Evolutionary conservation across 2,797 vertebrate genomes (phyloP).

Genomic region (Acanthis flammea): DNA sequence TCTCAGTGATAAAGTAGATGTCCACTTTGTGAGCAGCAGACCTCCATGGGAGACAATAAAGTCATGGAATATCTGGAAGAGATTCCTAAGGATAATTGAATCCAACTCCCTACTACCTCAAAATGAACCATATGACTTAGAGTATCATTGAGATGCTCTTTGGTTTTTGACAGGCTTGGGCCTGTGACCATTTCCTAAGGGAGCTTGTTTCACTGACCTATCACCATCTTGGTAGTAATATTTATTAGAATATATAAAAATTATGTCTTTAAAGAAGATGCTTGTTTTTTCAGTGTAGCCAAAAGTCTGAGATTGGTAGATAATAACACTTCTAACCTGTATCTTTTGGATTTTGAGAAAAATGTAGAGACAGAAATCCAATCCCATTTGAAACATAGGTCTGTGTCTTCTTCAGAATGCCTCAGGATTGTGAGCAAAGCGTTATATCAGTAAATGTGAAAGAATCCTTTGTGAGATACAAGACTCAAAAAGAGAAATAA

Average conservation of each 20-base stretch:
- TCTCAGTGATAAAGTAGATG: not conserved
- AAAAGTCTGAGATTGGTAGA: not conserved
- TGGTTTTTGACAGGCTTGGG: not conserved
- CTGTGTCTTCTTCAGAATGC: not conserved
- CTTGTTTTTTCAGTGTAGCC: not conserved
- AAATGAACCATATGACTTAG: not conserved
- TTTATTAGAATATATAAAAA: not conserved
- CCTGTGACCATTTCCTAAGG: not conserved
- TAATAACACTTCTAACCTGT: not conserved
- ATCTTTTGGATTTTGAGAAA: not conserved
- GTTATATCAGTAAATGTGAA: not conserved
- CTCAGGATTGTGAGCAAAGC: not conserved
- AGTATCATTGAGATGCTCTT: not conserved
- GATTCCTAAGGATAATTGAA: not conserved
- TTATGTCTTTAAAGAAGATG: not conserved
- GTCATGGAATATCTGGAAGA: not conserved
- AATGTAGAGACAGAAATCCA: not conserved
- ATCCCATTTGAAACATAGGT: not conserved
- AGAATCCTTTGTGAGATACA: not conserved
- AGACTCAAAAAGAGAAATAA: not conserved
- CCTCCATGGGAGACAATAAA: not conserved
- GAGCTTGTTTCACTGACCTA: not conserved
- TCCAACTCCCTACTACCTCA: not conserved
- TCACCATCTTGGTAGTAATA: not conserved
- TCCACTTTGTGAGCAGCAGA: not conserved